phyloP scores from a whole-genome alignment of 2,888 invertebrate species.

The Mythimna ferrago region DNA sequence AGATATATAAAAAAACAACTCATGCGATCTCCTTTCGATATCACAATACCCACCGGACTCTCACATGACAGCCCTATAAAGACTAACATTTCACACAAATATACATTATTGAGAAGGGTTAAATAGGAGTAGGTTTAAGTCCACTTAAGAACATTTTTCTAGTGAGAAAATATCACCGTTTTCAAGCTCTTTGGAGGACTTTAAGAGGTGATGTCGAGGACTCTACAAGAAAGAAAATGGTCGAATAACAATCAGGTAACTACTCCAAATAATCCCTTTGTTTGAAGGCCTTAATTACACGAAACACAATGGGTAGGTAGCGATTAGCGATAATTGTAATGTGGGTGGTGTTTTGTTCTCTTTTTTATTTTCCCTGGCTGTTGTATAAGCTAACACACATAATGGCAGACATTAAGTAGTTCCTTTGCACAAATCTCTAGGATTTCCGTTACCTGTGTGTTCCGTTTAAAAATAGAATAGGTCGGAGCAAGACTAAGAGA shows the following conservation, averaged over 20 bases:
- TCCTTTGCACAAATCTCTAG: constrained; percentile 7
- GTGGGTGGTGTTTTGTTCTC: not conserved
- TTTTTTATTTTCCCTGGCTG: not conserved
- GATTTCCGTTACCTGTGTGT: constrained; percentile 5
- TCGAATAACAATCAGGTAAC: constrained; percentile 2
- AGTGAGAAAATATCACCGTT: not conserved
- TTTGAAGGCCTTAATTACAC: constrained; percentile 25
- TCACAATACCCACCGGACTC: too few species aligned
- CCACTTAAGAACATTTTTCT: not conserved
- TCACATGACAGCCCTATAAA: constrained; percentile 8
- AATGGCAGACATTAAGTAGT: constrained; percentile 1
- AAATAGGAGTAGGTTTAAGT: not conserved
- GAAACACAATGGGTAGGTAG: constrained; percentile 15
- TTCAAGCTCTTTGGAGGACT: constrained; percentile 2
- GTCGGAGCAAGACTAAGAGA: constrained; percentile 28
- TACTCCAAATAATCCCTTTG: constrained; percentile 36
- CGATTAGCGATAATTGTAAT: constrained; percentile 34
- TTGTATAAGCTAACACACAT: not conserved
- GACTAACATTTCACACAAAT: constrained; percentile 12
- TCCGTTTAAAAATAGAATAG: constrained; percentile 21
- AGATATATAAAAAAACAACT: too few species aligned
- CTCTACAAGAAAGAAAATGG: constrained; percentile 15
- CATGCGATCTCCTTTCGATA: too few species aligned
- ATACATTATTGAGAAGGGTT: constrained; percentile 3
- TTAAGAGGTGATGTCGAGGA: constrained; percentile 18